These are phyloP conservation scores for Cranoglanis bouderius DNA, from an alignment of 2,113 vertebrate species.

Conservation along the genomic window DNA sequence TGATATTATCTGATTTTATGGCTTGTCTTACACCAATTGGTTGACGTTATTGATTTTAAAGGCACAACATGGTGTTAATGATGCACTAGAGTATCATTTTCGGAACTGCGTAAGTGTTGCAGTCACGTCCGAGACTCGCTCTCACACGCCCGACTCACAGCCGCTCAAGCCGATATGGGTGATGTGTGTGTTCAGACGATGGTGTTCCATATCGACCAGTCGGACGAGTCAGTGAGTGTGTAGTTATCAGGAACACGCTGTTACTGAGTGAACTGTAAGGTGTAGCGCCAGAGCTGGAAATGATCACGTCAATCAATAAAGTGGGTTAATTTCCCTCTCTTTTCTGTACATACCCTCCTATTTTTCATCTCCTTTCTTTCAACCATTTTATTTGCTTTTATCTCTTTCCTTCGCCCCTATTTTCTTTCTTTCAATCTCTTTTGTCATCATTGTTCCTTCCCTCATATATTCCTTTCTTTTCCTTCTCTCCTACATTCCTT, in stretches of 20 bases:
- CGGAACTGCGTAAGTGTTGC: neutral
- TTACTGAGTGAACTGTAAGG: neutral
- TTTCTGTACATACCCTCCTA: neutral
- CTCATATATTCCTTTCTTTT: neutral
- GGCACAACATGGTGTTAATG: neutral
- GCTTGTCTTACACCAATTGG: neutral
- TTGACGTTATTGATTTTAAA: neutral
- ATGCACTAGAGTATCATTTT: neutral
- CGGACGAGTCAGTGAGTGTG: neutral
- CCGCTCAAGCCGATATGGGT: neutral
- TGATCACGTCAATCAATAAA: neutral
- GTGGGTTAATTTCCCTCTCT: neutral
- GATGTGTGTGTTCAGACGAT: neutral
- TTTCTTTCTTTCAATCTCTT: neutral
- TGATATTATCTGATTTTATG: neutral
- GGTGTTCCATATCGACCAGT: neutral
- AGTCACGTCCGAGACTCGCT: neutral
- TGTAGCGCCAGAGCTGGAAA: neutral
- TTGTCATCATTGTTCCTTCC: neutral
- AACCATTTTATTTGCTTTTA: neutral
- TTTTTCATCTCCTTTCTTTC: too few relatives aligned
- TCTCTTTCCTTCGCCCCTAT: neutral
- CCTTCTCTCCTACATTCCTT: neutral
- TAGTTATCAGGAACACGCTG: neutral
- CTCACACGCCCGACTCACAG: neutral